Base-by-base conservation (phyloP, 2,797 vertebrate genomes). In the Argya squamiceps region DNA sequence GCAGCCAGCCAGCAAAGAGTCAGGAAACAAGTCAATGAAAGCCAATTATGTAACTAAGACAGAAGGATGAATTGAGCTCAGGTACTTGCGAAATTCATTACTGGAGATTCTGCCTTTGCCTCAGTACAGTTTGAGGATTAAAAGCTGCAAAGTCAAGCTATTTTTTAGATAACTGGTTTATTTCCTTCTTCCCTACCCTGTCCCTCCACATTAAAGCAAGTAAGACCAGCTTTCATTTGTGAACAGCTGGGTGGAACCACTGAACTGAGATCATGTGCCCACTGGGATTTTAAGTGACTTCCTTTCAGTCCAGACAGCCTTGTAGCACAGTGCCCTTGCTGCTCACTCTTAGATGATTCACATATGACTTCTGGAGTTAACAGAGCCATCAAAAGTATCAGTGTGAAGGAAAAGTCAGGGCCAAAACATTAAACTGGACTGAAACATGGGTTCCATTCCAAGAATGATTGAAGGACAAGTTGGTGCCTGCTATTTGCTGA, bases 291-390 rank as follows among this genome's bases (percentile, higher is more conserved):
- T 50, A 43, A 59, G 27, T 23, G 44, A 15, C 14, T 13, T 58
- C 17, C 22, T 4, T 19, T 58, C 21, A 52, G 46, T 11, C 37
- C 69, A 77, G 69, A 4, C 15, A 69, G 37, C 19, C 34, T 69
- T 0, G 0, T 15, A 50, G 34, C n/a, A 59, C n/a, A 29, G 3
- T 4, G 37, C 30, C 41, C n/a, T 50, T 23, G 14, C 6, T 15
- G 16, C 34, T 89, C 84, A 68, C 37, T 68, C 37, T 56, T 52
- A 18, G 12, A 29, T 27, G 32, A 32, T 3, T 29, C 16, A 6
- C 7, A 7, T 3, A 16, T 1, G 21, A 87, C 26, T 92, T 70
- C 10, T 12, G 29, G 15, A 74, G 30, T 46, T 71, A 58, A 68
- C 0, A 1, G 36, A 85, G 26, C 15, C 52, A 55, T 36, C 56